Evolutionary conservation across 2,888 invertebrate genomes (phyloP).

Genomic region (Cerastis leucographa): DNA sequence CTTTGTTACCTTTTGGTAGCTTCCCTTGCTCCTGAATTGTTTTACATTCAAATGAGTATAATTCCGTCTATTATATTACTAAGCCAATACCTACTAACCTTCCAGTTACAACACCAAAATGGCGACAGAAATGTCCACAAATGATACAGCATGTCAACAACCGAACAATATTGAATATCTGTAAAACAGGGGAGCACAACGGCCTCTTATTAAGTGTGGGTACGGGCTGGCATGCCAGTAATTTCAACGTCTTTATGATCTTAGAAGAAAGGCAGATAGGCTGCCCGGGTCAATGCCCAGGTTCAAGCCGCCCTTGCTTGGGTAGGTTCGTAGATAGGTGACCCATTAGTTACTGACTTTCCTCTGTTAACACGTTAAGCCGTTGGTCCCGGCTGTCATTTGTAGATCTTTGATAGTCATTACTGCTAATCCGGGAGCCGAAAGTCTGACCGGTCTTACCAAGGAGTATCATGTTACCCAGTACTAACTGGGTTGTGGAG

Average conservation of each 20-base stretch:
- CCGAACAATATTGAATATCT: constrained; percentile 55
- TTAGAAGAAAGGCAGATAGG: constrained; percentile 32
- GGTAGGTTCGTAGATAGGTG: too few relatives aligned
- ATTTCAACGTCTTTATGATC: constrained; percentile 50
- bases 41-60: constrained; percentile 8
- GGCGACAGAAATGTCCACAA: constrained; percentile 30
- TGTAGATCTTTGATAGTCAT: too few relatives aligned
- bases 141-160: constrained; percentile 31
- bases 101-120: constrained; percentile 26
- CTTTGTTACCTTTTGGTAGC: background rate
- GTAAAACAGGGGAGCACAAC: constrained; percentile 50
- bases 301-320: too few relatives aligned
- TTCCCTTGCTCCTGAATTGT: background rate
- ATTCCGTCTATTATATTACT: constrained; percentile 18
- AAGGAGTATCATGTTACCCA: too few relatives aligned
- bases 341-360: too few relatives aligned
- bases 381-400: too few relatives aligned
- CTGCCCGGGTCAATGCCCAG: too few relatives aligned
- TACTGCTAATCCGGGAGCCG: too few relatives aligned
- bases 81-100: constrained; percentile 16
- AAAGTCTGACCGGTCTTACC: too few relatives aligned
- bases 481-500: too few relatives aligned
- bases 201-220: constrained; percentile 57
- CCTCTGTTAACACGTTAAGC: too few relatives aligned
- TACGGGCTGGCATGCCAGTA: constrained; percentile 43